Percentiles rank a stretch among this genome's conserved stretches.
These are phyloP conservation scores for Meriones unguiculatus DNA, from an alignment of 2,113 vertebrate genomes.

Conservation along the genomic window DNA sequence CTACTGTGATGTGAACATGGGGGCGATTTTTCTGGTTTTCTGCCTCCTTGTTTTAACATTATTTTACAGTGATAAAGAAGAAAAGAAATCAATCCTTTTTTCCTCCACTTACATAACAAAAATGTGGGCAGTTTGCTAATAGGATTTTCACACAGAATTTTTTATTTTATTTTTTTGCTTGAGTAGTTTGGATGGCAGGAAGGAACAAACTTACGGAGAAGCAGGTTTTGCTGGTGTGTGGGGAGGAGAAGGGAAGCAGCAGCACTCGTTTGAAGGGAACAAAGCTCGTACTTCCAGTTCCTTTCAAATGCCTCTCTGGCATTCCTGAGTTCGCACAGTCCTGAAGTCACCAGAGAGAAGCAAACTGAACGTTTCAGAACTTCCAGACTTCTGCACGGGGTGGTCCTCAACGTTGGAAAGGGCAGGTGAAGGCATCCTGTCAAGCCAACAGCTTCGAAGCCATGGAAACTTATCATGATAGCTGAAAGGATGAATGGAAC, in stretches of 20 bases:
- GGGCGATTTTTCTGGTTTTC: neutral
- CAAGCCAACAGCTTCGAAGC: neutral
- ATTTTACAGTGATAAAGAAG: slow-evolving; percentile 5
- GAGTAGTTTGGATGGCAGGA: neutral
- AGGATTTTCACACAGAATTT: neutral
- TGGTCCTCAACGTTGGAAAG: neutral
- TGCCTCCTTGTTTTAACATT: slow-evolving; percentile 15
- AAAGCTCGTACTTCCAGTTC: slow-evolving; percentile 10
- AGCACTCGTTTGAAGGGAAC: slow-evolving; percentile 22
- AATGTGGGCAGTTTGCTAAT: neutral
- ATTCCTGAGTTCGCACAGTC: neutral
- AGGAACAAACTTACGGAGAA: neutral
- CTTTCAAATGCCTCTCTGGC: slow-evolving; percentile 17
- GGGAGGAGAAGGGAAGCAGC: neutral
- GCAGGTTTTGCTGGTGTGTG: neutral
- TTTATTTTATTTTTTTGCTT: no score
- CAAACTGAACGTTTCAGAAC: slow-evolving; percentile 35
- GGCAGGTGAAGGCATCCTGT: neutral
- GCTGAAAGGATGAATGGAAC: neutral
- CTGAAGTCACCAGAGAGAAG: neutral
- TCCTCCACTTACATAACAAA: slow-evolving; percentile 22
- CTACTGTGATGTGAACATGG: neutral
- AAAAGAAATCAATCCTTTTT: neutral
- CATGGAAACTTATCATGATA: neutral
- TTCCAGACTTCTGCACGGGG: neutral